Evolutionary conservation across 2,113 vertebrate species (phyloP).

Genomic region (Labrus mixtus): DNA sequence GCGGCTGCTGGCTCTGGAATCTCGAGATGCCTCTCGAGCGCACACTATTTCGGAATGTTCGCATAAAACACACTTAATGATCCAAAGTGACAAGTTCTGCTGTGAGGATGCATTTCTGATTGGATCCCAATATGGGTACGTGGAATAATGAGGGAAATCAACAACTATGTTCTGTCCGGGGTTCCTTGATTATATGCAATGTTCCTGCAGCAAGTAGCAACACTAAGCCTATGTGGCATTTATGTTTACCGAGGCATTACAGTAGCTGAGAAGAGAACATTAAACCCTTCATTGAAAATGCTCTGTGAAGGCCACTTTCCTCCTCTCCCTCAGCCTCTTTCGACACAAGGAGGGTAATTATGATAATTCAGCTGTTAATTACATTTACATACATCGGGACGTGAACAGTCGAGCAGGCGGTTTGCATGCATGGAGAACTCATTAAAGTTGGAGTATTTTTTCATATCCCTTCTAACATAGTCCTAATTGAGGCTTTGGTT

Average conservation of each 20-base stretch:
- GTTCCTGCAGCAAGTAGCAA: slow-evolving; percentile 42
- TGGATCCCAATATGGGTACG: slow-evolving; percentile 35
- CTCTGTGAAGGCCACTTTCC: slow-evolving; percentile 71
- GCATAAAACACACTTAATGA: slow-evolving; percentile 58
- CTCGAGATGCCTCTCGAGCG: slow-evolving; percentile 41
- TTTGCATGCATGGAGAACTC: slow-evolving; percentile 64
- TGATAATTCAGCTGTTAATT: slow-evolving; percentile 85
- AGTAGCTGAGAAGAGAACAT: slow-evolving; percentile 73
- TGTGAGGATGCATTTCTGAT: slow-evolving; percentile 50
- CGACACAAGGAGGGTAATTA: slow-evolving; percentile 80
- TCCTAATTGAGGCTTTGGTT: slow-evolving; percentile 65
- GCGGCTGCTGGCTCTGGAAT: slow-evolving; percentile 24
- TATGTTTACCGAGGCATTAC: slow-evolving; percentile 73
- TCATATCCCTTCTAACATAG: slow-evolving; percentile 52
- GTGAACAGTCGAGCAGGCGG: slow-evolving; percentile 62
- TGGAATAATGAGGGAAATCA: slow-evolving; percentile 66
- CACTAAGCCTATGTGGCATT: slow-evolving; percentile 57
- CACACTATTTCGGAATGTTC: slow-evolving; percentile 39
- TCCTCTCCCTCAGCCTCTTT: slow-evolving; percentile 68
- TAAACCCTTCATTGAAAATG: slow-evolving; percentile 73
- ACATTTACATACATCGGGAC: slow-evolving; percentile 80
- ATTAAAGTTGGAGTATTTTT: slow-evolving; percentile 74
- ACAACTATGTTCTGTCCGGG: slow-evolving; percentile 39
- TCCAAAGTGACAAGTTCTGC: slow-evolving; percentile 37
- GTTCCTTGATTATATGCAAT: slow-evolving; percentile 49